Conservation (phyloP, 1,140 invertebrate species). For the Drosophila ironensis region DNA sequence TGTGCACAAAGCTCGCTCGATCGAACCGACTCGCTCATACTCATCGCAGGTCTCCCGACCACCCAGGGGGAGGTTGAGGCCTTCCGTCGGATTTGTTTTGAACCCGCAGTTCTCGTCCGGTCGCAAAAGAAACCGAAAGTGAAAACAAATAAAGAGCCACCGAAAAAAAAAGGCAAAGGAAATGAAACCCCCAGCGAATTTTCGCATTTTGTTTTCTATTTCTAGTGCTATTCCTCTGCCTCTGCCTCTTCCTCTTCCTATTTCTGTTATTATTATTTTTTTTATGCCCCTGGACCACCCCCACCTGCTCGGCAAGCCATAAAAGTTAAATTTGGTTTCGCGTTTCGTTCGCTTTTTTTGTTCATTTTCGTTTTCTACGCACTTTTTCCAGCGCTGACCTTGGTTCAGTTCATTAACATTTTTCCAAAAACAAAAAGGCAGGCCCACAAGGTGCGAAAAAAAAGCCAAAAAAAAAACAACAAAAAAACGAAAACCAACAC, state of each 20-base stretch:
- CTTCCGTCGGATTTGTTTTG: no score
- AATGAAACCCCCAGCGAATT: conserved; percentile 8
- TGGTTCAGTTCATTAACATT: conserved; percentile 79
- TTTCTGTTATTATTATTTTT: neutral
- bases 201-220: neutral
- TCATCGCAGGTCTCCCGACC: no score
- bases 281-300: no score
- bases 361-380: conserved; percentile 51
- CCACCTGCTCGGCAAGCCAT: conserved; percentile 4
- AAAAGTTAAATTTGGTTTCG: conserved; percentile 26
- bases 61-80: no score
- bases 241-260: no score
- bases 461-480: no score
- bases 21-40: no score
- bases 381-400: conserved; percentile 60
- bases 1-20: no score
- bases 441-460: conserved; percentile 40
- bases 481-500: conserved; percentile 31
- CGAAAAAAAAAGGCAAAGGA: neutral
- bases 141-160: no score
- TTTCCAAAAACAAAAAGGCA: conserved; percentile 11
- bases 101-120: no score
- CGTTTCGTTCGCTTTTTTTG: conserved; percentile 19
- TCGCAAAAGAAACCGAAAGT: neutral
- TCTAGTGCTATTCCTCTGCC: neutral